Base-by-base conservation (phyloP, 2,797 vertebrate species). In the Falco biarmicus region DNA sequence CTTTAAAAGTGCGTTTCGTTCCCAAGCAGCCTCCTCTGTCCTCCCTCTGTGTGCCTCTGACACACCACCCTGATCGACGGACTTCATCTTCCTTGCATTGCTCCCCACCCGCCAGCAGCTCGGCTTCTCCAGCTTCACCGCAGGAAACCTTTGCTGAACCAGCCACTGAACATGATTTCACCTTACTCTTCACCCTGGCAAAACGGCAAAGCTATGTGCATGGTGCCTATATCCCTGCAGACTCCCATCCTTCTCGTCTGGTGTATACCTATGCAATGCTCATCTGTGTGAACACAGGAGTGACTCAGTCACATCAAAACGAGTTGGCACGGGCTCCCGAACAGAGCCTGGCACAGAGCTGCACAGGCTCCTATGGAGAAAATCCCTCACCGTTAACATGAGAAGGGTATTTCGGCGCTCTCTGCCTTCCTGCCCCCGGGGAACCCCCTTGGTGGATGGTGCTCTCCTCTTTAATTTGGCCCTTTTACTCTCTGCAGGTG, bases 401-500 rank as follows among this genome's bases (percentile, higher is more conserved):
- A 73, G 73, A 74, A 41, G 0, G 22, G 47, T 78, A 26, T 56
- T 47, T 28, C 32, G 61, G 51, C 70, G 4, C n/a, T 77, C 53
- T 61, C 86, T 89, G 5, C 78, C 64, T 75, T 95, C 75, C 78
- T 76, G 43, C 56, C 77, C 75, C 48, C 34, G 24, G 78, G 81
- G 20, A 28, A 25, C 87, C 56, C 61, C 68, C 78, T 80, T 47
- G 77, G 60, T 39, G 68, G 64, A 56, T 50, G 50, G 39, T 74
- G 19, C 47, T 71, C 63, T 93, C 32, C 87, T 77, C 66, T 89
- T 81, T 85, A 83, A 85, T 85, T 47, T 77, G 47, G 45, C 28
- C 61, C 43, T 90, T 90, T 84, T 71, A 11, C 57, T 87, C 85
- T 86, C 68, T 82, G 76, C 83, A 95, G 78, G 64, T 95, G 92